Conservation (phyloP, 2,113 vertebrate species). For the Megaceryle maxima region DNA sequence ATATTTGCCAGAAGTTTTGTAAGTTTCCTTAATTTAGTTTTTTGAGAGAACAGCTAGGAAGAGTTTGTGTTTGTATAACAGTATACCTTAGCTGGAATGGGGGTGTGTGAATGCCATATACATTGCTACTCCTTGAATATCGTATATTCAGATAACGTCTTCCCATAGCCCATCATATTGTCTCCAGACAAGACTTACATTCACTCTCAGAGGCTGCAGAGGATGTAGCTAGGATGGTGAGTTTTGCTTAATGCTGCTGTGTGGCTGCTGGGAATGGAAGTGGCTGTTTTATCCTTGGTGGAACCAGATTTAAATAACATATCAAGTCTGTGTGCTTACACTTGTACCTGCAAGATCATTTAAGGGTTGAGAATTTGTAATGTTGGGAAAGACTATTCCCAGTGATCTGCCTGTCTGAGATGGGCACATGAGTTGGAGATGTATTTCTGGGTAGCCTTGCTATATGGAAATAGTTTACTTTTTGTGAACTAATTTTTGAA, state of each 20-base stretch:
- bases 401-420: not conserved
- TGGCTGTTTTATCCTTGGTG: not conserved
- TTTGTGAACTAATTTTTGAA: too few species aligned
- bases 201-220: not conserved
- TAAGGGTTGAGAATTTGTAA: not conserved
- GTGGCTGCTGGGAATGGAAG: not conserved
- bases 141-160: not conserved
- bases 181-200: not conserved
- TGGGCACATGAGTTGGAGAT: not conserved
- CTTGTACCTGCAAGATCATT: not conserved
- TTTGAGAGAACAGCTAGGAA: not conserved
- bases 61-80: not conserved
- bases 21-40: not conserved
- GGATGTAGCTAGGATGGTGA: rapidly evolving
- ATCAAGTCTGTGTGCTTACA: not conserved
- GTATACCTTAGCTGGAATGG: not conserved
- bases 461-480: too few species aligned
- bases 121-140: not conserved
- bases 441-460: not conserved
- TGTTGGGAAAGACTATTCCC: not conserved
- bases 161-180: not conserved
- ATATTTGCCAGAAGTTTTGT: not conserved
- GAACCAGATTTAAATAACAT: not conserved
- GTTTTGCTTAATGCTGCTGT: not conserved
- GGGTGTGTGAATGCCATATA: not conserved